phyloP scores from a whole-genome alignment of 2,113 vertebrate species.

The Chauna torquata region DNA sequence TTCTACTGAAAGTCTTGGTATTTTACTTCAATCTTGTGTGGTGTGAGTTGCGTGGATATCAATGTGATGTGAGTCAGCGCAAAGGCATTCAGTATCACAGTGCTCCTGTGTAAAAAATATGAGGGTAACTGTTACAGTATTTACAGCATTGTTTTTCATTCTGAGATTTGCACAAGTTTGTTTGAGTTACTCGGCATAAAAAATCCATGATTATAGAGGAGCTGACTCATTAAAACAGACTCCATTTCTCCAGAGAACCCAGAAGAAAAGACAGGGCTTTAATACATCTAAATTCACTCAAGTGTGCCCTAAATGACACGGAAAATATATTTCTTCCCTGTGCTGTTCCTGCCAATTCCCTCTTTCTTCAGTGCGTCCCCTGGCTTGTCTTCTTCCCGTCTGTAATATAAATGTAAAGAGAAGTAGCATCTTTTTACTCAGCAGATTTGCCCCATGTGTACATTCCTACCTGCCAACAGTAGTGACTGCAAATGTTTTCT shows the following conservation, averaged over 20 bases:
- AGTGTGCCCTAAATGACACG: background rate
- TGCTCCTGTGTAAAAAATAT: background rate
- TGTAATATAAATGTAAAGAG: background rate
- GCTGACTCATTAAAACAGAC: background rate
- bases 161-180: background rate
- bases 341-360: background rate
- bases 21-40: background rate
- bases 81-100: background rate
- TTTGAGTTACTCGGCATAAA: constrained; percentile 31
- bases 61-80: background rate
- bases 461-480: background rate
- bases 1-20: background rate
- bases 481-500: background rate
- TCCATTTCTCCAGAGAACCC: background rate
- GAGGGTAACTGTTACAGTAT: constrained; percentile 1
- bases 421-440: background rate
- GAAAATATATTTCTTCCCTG: constrained; percentile 19
- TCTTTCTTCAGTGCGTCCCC: background rate
- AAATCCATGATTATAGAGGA: background rate
- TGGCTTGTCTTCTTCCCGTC: background rate
- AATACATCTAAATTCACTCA: background rate
- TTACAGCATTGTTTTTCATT: constrained; percentile 26
- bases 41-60: background rate
- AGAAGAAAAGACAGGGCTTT: background rate
- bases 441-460: background rate